Percentiles rank a stretch among this genome's conserved stretches.
These are phyloP conservation scores for Cnemophilus loriae DNA, from an alignment of 2,113 vertebrate species.

Conservation along the genomic window DNA sequence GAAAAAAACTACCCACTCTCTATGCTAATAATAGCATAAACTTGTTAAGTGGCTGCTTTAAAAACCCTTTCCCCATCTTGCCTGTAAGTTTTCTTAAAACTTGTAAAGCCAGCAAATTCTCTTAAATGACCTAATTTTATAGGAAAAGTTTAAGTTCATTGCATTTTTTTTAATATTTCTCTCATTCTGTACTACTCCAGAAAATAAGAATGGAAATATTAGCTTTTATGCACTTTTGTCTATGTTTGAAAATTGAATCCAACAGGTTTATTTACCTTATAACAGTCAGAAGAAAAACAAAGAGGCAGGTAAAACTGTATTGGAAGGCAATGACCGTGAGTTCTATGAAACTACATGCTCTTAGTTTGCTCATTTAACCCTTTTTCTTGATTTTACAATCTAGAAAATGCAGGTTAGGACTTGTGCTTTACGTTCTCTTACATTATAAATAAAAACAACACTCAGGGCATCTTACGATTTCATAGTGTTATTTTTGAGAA, in stretches of 20 bases:
- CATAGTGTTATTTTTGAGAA: neutral
- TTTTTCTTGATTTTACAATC: neutral
- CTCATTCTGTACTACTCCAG: neutral
- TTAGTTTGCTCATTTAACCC: neutral
- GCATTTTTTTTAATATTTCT: neutral
- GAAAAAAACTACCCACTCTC: neutral
- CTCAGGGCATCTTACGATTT: neutral
- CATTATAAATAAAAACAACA: neutral
- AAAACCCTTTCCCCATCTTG: neutral
- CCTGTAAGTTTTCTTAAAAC: neutral
- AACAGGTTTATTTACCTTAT: neutral
- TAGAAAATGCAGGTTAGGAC: neutral
- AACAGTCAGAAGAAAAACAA: neutral
- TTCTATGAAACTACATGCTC: neutral
- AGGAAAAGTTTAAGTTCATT: neutral
- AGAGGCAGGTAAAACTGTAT: neutral
- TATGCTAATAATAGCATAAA: neutral
- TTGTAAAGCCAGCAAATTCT: neutral
- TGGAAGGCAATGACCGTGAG: neutral
- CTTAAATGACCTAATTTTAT: neutral
- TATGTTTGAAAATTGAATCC: neutral
- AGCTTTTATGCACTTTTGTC: neutral
- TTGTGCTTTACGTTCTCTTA: neutral
- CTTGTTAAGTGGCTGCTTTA: neutral
- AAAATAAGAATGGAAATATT: neutral